Conservation (phyloP, 2,888 invertebrate species). For the Lydus trimaculatus region DNA sequence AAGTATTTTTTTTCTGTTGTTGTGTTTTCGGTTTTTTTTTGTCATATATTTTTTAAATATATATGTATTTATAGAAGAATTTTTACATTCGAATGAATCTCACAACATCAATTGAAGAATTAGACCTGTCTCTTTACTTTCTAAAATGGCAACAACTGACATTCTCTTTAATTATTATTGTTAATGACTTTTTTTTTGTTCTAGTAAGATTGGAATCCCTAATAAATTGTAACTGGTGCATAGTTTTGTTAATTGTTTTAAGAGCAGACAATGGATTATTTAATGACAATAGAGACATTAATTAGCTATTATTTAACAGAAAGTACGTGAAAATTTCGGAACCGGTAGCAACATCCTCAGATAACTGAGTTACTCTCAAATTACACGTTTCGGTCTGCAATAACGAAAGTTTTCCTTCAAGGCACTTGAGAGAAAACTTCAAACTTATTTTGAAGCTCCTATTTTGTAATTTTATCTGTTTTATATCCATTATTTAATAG, state of each 20-base stretch:
- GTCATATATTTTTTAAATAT: too few relatives aligned
- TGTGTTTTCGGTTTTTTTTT: not conserved
- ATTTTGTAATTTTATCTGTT: too few relatives aligned
- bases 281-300: not conserved
- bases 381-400: too few relatives aligned
- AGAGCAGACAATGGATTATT: not conserved
- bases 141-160: slow-evolving; percentile 23
- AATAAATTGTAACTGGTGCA: not conserved
- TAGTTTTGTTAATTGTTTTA: not conserved
- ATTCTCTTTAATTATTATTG: slow-evolving; percentile 24
- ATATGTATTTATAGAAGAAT: too few relatives aligned
- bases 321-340: too few relatives aligned
- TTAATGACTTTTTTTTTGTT: not conserved
- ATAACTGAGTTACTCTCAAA: too few relatives aligned
- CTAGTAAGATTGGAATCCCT: not conserved
- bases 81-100: slow-evolving; percentile 9
- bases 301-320: not conserved
- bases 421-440: too few relatives aligned
- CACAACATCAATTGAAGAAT: slow-evolving; percentile 15
- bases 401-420: too few relatives aligned
- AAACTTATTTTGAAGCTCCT: too few relatives aligned
- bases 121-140: slow-evolving; percentile 30
- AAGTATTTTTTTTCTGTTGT: slow-evolving; percentile 17
- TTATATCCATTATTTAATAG: too few relatives aligned
- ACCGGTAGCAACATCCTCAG: too few relatives aligned